These are phyloP conservation scores for Pterocles burchelli DNA, from an alignment of 2,113 vertebrate species.

Conservation along the genomic window DNA sequence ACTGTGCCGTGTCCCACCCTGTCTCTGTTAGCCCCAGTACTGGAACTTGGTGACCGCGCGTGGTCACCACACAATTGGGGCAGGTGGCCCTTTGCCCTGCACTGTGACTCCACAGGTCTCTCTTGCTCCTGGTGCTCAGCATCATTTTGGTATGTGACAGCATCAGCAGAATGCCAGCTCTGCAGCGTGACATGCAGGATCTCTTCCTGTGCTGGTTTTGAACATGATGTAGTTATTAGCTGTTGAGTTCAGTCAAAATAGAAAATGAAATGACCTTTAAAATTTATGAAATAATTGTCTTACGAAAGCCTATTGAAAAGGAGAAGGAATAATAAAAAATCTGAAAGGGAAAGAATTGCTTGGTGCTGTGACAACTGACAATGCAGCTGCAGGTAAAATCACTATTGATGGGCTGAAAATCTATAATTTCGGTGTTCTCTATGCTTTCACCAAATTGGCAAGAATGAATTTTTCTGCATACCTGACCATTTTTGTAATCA, in stretches of 20 bases:
- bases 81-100: not conserved
- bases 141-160: not conserved
- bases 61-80: too few relatives aligned
- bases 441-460: constrained; percentile 9
- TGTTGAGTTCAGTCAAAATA: not conserved
- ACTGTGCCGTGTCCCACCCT: not conserved
- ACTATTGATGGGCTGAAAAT: constrained; percentile 30
- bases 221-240: not conserved
- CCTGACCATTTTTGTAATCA: constrained; percentile 60
- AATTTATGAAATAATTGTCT: not conserved
- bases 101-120: not conserved
- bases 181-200: too few relatives aligned
- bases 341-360: not conserved
- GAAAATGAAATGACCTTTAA: constrained; percentile 5
- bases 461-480: constrained; percentile 49
- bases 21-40: not conserved
- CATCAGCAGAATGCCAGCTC: not conserved
- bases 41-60: not conserved
- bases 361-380: not conserved
- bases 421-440: constrained; percentile 13
- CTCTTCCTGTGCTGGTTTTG: not conserved
- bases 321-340: not conserved
- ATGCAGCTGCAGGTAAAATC: constrained; percentile 36
- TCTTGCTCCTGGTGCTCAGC: not conserved
- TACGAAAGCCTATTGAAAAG: not conserved